Base-by-base conservation (phyloP, 2,888 invertebrate species). In the Penaeus monodon region DNA sequence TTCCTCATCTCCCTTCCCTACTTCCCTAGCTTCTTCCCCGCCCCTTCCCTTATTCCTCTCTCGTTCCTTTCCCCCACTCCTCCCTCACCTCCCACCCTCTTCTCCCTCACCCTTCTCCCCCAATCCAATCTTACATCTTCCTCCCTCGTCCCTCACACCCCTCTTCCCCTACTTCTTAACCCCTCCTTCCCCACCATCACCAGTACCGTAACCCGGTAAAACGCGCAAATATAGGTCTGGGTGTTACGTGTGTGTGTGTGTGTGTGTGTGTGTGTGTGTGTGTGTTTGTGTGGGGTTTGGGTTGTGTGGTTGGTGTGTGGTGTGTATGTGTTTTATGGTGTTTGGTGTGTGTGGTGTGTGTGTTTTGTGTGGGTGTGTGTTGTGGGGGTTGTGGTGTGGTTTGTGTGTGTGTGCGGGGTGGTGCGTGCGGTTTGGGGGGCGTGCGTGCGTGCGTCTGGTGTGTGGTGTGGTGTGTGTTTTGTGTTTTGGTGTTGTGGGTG, bases 231-330 rank as follows among this genome's bases (percentile, higher is more conserved):
- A 27, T 68, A 12, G 27, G n/a, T 8, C 22, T 68, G 29, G 49
- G 49, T 10, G 49, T 49, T 49, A 49, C 49, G 68, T 68, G 68
- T 68, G 68, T 68, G 68, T 68, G 68, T 68, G 68, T 68, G 68
- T 68, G 68, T 68, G 68, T 68, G 68, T 68, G 68, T 68, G 68
- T 68, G 68, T 68, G 68, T 68, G 68, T 68, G 68, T 68, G 68
- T 68, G 68, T 68, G 68, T 68, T 4, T 68, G 68, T 68, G 68
- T 68, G 68, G 4, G n/a, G n/a, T n/a, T n/a, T n/a, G n/a, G n/a
- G n/a, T n/a, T n/a, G n/a, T n/a, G n/a, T n/a, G n/a, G n/a, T n/a
- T n/a, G n/a, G n/a, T n/a, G n/a, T n/a, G n/a, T n/a, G n/a, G n/a
- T n/a, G n/a, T n/a, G n/a, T n/a, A n/a, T n/a, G n/a, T n/a, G n/a